Conservation (phyloP, 2,888 invertebrate genomes). For the Onthophagus sagittarius region DNA sequence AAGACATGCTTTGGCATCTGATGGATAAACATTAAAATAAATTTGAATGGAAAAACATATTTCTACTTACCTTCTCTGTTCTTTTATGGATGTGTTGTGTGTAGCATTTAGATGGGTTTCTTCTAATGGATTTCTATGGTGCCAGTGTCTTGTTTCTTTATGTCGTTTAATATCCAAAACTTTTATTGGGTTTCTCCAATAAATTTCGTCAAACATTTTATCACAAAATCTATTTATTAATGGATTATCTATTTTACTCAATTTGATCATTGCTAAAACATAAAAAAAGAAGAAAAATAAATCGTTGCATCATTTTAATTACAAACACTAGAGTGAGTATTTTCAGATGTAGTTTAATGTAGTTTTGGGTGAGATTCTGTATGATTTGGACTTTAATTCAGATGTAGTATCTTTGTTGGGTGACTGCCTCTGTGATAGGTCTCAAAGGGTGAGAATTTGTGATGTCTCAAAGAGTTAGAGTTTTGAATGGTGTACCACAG, state of each 20-base stretch:
- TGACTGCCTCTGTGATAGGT: no score
- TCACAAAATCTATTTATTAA: slow-evolving; percentile 19
- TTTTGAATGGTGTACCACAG: no score
- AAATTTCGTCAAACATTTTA: slow-evolving; percentile 11
- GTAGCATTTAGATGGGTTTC: neutral
- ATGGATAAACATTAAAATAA: neutral
- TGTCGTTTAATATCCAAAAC: neutral
- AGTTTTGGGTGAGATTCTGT: no score
- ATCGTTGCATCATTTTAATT: no score
- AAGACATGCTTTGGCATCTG: neutral
- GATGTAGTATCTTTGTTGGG: no score
- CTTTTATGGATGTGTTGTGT: neutral
- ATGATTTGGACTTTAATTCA: no score
- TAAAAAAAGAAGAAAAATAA: no score
- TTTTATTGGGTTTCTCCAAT: slow-evolving; percentile 13
- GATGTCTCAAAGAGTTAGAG: no score
- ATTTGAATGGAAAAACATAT: neutral
- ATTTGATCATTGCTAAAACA: slow-evolving; percentile 15
- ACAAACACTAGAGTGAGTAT: no score
- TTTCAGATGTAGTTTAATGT: no score
- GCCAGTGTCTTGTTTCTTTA: slow-evolving; percentile 21
- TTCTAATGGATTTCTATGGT: slow-evolving; percentile 18
- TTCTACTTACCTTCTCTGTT: neutral
- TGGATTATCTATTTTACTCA: slow-evolving; percentile 14
- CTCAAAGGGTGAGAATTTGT: no score